Percentiles rank a stretch among this genome's conserved stretches.
Evolutionary conservation across 2,113 vertebrate species (phyloP).

Genomic region (Phrynosoma platyrhinos): DNA sequence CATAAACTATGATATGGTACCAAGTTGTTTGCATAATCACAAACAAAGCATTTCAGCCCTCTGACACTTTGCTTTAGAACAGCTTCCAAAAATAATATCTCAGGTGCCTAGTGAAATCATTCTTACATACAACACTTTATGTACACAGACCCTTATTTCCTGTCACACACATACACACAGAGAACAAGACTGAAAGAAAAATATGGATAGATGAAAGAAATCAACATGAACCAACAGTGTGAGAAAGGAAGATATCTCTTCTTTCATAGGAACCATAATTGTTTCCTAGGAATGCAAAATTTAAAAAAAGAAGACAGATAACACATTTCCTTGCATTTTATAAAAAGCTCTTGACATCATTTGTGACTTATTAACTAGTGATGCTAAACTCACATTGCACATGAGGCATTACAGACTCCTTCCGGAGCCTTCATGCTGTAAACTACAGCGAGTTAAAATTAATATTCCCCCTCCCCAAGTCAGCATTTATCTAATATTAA

Average conservation of each 20-base stretch:
- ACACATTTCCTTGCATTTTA: conserved; percentile 75
- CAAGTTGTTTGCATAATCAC: conserved; percentile 54
- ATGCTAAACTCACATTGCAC: conserved; percentile 66
- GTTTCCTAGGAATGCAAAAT: conserved; percentile 75
- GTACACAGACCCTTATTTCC: conserved; percentile 65
- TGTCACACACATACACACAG: conserved; percentile 54
- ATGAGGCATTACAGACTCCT: conserved; percentile 57
- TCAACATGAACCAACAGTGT: conserved; percentile 63
- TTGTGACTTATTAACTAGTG: conserved; percentile 76
- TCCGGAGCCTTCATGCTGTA: conserved; percentile 75
- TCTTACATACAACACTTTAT: conserved; percentile 60
- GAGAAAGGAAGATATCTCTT: conserved; percentile 74
- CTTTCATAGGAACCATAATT: conserved; percentile 75
- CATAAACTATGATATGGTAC: conserved; percentile 21
- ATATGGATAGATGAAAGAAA: conserved; percentile 71
- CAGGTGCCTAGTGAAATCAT: conserved; percentile 68
- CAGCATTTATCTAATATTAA: conserved; percentile 82
- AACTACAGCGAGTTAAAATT: conserved; percentile 69
- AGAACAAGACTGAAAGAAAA: conserved; percentile 55
- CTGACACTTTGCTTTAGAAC: conserved; percentile 62
- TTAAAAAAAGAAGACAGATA: conserved; percentile 71
- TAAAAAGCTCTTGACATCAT: conserved; percentile 74
- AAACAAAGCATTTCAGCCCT: conserved; percentile 44
- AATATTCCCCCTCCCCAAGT: conserved; percentile 78
- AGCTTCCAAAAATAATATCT: conserved; percentile 64